A percentile compares a stretch with the other conserved stretches of the same genome.
Conservation (phyloP, 2,888 invertebrate genomes). For the Drosophila tripunctata region DNA sequence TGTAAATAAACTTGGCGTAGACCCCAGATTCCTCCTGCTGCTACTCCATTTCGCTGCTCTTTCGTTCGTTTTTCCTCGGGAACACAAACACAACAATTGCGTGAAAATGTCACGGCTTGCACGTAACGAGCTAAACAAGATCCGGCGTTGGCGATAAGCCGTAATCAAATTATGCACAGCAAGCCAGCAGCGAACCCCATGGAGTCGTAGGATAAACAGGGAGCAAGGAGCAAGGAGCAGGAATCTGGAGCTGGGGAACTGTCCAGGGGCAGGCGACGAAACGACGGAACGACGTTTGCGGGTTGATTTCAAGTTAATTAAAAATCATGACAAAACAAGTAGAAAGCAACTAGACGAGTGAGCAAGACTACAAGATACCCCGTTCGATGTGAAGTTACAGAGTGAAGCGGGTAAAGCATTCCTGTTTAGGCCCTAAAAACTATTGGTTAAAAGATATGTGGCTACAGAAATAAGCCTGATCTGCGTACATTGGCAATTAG, state of each 20-base stretch:
- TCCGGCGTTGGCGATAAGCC: conserved; percentile 68
- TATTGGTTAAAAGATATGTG: too few species aligned
- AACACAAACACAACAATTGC: conserved; percentile 71
- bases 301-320: conserved; percentile 82
- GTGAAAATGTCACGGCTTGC: conserved; percentile 81
- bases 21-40: conserved; percentile 2
- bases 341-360: not conserved
- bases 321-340: conserved; percentile 75
- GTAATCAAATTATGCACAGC: conserved; percentile 81
- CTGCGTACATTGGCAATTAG: too few species aligned
- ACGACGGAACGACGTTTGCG: conserved; percentile 19
- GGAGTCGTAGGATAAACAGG: not conserved
- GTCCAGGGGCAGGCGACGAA: conserved; percentile 21
- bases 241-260: not conserved
- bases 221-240: not conserved
- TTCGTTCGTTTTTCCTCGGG: conserved; percentile 5
- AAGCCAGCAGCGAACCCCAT: conserved; percentile 22
- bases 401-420: too few species aligned
- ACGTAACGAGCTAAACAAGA: conserved; percentile 80
- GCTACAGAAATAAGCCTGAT: too few species aligned
- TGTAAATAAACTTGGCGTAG: conserved; percentile 72
- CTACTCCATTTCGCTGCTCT: not conserved
- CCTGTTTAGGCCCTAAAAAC: too few species aligned
- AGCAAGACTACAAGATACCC: conserved; percentile 6
- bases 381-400: too few species aligned